Evolutionary conservation across 2,113 vertebrate genomes (phyloP), one percentile per base, ranked within the genome.

Genomic region (Malurus melanocephalus): DNA sequence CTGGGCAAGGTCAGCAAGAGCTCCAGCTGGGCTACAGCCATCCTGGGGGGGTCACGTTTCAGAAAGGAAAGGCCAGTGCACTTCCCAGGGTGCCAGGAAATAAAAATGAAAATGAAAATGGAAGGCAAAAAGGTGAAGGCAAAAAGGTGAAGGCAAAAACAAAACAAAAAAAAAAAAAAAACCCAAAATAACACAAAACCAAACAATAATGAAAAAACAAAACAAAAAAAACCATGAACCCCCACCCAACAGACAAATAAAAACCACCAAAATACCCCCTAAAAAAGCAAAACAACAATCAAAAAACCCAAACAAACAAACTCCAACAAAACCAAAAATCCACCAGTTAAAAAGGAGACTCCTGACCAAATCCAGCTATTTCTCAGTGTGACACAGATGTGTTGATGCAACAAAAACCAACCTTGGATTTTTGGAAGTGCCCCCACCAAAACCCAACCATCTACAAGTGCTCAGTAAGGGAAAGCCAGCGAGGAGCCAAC

Each of bases 391-490:
- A 51, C 27, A 59, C 64, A 80, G 46, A 60, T 17, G 27, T 35
- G 6, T 1, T 23, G 2, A 1, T 4, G 40, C 55, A 56, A 28
- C 53, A 92, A 26, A 48, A 51, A 27, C 2, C 16, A 61, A 9
- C 3, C 12, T 3, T 12, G 24, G 15, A 40, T 35, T 55, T 48
- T 32, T 4, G 0, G 1, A 45, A 32, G 9, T 6, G 33, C 8
- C 13, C 27, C 15, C 11, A 7, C 3, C 24, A 62, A 49, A 83
- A 22, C 2, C 1, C 35, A 76, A 1, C 12, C 57, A 35, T 16
- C 2, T 6, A 11, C 21, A 24, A 32, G 33, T 1, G 3, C 1
- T 28, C 2, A 3, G 0, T 0, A 3, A 33, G 10, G 32, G 32
- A 35, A n/a, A 61, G 13, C 5, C 22, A 48, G 19, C 0, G 3